Evolutionary conservation across 35 echinoderm and acorn worm species (phyloP), one percentile per base, ranked within the genome.

Genomic region (Holothuria glaberrima): DNA sequence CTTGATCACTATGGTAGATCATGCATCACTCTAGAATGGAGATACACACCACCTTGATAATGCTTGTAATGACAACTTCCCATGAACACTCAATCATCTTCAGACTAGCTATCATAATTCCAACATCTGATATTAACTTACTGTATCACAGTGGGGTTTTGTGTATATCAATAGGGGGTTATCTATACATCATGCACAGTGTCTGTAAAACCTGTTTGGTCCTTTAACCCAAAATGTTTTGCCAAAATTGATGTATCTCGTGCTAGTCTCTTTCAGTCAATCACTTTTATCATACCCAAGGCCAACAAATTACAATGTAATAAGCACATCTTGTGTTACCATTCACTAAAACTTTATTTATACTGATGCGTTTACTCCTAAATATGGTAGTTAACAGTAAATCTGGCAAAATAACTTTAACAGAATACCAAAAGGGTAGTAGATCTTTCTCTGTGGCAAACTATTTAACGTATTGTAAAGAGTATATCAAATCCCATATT

Each of bases 331-430:
- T 65, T 21, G 61, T 65, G 27, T 65, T 6, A 65, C 61, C 27
- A n/a, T 10, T 46, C 44, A 46, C 44, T 10, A 46, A 10, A 4
- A 46, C 44, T 5, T 46, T 46, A 46, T 46, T 10, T 46, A 46
- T 46, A 46, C 44, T 46, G 44, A 46, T 46, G 10, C 44, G 10
- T 46, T 65, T 17, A 65, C 61, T 65, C 16, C 19, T 65, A 65
- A 21, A 65, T 65, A 65, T 65, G 61, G 61, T 17, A 65, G 61
- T 65, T 65, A 5, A 65, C 16, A 65, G 61, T 65, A 6, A 65
- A 65, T 65, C 61, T 65, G 61, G 61, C 61, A 65, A 65, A 65
- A 65, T 65, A 65, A 65, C 61, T 17, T 65, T 65, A 65, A 28
- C 16, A 65, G 16, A 65, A 65, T 65, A 65, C 61, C 61, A 65